These are phyloP conservation scores for Amphiprion percula DNA, from an alignment of 2,113 vertebrate genomes.

Conservation along the genomic window DNA sequence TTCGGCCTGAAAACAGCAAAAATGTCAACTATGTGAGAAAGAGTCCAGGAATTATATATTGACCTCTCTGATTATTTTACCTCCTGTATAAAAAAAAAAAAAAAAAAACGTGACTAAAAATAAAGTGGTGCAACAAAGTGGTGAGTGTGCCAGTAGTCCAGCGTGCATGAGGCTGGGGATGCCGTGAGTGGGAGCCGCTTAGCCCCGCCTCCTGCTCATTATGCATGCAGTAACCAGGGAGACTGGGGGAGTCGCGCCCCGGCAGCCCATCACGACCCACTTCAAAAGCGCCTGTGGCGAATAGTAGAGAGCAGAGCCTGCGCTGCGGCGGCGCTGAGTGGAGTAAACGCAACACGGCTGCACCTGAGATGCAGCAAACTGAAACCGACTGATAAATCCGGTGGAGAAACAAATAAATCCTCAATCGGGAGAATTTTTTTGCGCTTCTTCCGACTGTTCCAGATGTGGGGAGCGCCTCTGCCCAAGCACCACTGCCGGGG, in stretches of 20 bases:
- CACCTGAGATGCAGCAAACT: constrained; percentile 36
- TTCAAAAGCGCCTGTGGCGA: constrained; percentile 61
- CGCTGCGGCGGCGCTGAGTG: constrained; percentile 17
- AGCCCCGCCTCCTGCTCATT: constrained; percentile 65
- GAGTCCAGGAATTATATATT: no score
- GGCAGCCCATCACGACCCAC: constrained; percentile 73
- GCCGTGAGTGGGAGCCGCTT: constrained; percentile 62
- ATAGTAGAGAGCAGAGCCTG: constrained; percentile 32
- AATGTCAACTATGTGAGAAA: no score
- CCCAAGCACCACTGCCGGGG: constrained; percentile 77
- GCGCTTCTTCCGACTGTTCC: constrained; percentile 52
- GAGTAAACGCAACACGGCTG: not conserved
- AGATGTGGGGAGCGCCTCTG: constrained; percentile 82
- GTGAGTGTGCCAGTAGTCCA: constrained; percentile 37
- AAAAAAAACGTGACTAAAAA: no score
- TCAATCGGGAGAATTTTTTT: constrained; percentile 4
- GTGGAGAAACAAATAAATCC: constrained; percentile 3
- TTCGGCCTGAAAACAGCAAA: no score
- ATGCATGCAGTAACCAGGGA: constrained; percentile 80
- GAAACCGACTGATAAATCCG: not conserved
- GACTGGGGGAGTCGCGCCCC: constrained; percentile 68
- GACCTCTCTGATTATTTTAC: not conserved
- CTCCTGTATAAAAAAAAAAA: no score
- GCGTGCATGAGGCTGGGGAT: constrained; percentile 65
- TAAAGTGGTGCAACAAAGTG: constrained; percentile 11